phyloP scores from a whole-genome alignment of 1,140 invertebrate genomes.

The Drosophila melanogaster region DNA sequence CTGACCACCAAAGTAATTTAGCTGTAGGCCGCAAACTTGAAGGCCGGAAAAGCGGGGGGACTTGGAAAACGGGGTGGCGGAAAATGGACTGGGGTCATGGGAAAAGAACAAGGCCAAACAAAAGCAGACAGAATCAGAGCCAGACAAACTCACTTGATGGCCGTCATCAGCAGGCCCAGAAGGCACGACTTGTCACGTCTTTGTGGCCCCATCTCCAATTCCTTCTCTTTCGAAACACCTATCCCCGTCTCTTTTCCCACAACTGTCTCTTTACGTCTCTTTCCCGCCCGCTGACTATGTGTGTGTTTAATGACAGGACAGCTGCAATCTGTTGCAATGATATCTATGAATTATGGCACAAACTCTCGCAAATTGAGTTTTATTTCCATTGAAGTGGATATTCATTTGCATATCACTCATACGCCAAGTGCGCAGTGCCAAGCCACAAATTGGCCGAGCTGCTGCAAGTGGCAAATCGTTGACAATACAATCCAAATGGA shows the following conservation, averaged over 20 bases:
- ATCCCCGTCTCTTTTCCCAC: not conserved
- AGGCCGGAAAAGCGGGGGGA: not conserved
- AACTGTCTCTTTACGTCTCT: not conserved
- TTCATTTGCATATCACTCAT: constrained; percentile 56
- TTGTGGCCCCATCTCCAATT: constrained; percentile 5
- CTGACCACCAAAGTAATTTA: constrained; percentile 22
- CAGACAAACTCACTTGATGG: constrained; percentile 52
- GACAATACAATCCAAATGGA: constrained; percentile 38
- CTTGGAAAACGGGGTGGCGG: not conserved
- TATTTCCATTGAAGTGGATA: constrained; percentile 36
- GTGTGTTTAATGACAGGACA: constrained; percentile 31
- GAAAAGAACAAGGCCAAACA: constrained; percentile 5
- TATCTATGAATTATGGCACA: constrained; percentile 51
- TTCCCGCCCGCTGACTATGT: not conserved
- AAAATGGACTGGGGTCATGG: not conserved
- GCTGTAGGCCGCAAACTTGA: constrained; percentile 18
- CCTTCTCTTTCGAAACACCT: not conserved
- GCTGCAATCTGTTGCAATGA: constrained; percentile 48
- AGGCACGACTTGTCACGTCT: constrained; percentile 43
- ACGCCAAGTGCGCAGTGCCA: constrained; percentile 32
- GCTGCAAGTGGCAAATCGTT: constrained; percentile 45
- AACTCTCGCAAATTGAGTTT: constrained; percentile 50
- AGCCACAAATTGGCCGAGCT: constrained; percentile 22
- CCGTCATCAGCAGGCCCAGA: constrained; percentile 50
- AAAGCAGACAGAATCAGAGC: constrained; percentile 22